Conservation (phyloP, 2,888 invertebrate genomes). For the Drosophila neutralis region DNA sequence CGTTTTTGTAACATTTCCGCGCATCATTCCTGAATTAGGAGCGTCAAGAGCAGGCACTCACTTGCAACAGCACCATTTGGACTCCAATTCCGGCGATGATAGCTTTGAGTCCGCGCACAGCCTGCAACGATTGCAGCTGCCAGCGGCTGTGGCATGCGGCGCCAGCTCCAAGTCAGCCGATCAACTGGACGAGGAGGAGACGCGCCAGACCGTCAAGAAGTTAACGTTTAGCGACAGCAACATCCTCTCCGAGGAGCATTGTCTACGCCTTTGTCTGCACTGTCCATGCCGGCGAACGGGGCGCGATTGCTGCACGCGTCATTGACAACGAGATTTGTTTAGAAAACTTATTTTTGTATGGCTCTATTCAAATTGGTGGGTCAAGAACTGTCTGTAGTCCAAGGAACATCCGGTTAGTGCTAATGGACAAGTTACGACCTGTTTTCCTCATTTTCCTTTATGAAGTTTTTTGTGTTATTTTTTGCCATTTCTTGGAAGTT, state of each 20-base stretch:
- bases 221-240: slow-evolving; percentile 84
- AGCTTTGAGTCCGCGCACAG: slow-evolving; percentile 82
- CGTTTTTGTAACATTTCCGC: slow-evolving; percentile 85
- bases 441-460: neutral
- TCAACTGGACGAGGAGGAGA: slow-evolving; percentile 85
- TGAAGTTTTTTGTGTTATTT: neutral
- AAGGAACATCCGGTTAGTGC: neutral
- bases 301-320: slow-evolving; percentile 75
- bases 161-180: slow-evolving; percentile 86
- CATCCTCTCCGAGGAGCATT: slow-evolving; percentile 81
- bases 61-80: slow-evolving; percentile 76
- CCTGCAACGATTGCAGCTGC: slow-evolving; percentile 64
- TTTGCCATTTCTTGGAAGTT: no score
- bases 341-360: neutral
- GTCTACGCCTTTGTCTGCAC: slow-evolving; percentile 78
- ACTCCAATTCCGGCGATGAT: slow-evolving; percentile 85
- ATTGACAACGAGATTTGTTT: neutral
- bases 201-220: slow-evolving; percentile 78
- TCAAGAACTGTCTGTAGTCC: neutral
- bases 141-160: slow-evolving; percentile 32
- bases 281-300: slow-evolving; percentile 80
- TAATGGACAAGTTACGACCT: neutral
- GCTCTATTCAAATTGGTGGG: neutral
- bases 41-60: neutral
- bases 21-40: slow-evolving; percentile 72